Percentiles rank a stretch among this genome's conserved stretches.
Evolutionary conservation across 2,113 vertebrate species (phyloP).

Genomic region (Gavia stellata): DNA sequence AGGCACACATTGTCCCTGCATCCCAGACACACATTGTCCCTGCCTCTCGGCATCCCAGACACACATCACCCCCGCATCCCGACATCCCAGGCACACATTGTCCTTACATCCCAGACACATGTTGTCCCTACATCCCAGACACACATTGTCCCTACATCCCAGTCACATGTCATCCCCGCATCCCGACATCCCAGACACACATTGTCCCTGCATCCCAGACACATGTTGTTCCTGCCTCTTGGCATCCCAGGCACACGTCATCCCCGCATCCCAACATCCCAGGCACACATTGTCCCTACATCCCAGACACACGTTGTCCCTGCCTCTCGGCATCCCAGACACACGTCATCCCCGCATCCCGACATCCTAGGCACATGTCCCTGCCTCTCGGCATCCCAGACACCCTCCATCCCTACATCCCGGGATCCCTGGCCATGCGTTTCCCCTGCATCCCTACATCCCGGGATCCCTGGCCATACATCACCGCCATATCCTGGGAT

Average conservation of each 20-base stretch:
- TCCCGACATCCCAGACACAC: neutral
- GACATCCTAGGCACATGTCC: no score
- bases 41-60: neutral
- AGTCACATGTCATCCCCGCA: neutral
- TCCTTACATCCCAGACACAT: neutral
- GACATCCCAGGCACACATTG: neutral
- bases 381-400: no score
- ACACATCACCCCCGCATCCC: neutral
- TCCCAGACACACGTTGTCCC: neutral
- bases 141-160: neutral
- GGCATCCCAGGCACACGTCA: accelerated
- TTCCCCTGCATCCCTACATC: no score
- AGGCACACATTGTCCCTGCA: no score
- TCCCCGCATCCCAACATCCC: no score
- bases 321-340: neutral
- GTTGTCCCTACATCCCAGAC: neutral
- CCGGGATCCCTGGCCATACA: neutral
- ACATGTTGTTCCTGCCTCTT: no score
- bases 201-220: no score
- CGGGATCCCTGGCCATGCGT: no score
- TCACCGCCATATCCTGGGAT: neutral
- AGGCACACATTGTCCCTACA: neutral
- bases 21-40: neutral
- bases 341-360: neutral
- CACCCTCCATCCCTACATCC: accelerated